Evolutionary conservation across 2,797 vertebrate genomes (phyloP).

Genomic region (Lithobates pipiens): DNA sequence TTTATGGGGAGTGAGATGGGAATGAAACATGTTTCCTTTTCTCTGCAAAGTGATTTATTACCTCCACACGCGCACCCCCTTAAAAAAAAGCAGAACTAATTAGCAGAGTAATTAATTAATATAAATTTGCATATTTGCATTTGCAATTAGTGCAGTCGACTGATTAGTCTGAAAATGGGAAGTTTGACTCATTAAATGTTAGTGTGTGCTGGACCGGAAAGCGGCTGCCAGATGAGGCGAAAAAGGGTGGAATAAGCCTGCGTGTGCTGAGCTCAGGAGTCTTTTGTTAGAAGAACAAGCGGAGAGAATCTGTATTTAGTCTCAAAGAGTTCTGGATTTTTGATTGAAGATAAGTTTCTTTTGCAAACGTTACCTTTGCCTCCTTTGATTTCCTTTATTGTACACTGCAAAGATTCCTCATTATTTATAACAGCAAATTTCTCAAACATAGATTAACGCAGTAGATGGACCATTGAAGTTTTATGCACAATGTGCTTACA

Average conservation of each 20-base stretch:
- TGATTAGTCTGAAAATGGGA: conserved; percentile 99
- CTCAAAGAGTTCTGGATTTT: conserved; percentile 50
- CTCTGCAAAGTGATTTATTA: conserved; percentile 99
- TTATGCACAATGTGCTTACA: neutral
- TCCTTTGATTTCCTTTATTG: conserved; percentile 55
- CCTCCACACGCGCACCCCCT: conserved; percentile 68
- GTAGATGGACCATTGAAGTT: conserved; percentile 3
- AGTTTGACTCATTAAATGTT: conserved; percentile 99
- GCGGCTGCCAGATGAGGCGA: conserved; percentile 88
- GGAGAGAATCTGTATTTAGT: conserved; percentile 41
- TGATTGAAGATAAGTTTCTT: conserved; percentile 53
- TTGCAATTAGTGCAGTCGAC: conserved; percentile 99
- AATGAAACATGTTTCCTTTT: conserved; percentile 83
- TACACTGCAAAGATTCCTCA: conserved; percentile 26
- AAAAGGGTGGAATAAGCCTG: conserved; percentile 81
- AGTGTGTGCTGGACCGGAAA: conserved; percentile 89
- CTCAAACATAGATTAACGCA: conserved; percentile 35
- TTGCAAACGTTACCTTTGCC: conserved; percentile 34
- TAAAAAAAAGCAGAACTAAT: conserved; percentile 98
- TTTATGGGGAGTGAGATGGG: conserved; percentile 86
- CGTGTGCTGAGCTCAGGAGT: conserved; percentile 62
- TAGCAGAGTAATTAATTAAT: conserved; percentile 99
- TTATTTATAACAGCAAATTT: conserved; percentile 39
- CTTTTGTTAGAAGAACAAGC: conserved; percentile 61
- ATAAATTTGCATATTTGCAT: conserved; percentile 99